phyloP scores from a whole-genome alignment of 2,797 vertebrate genomes.

The Eupleurogrammus muticus region DNA sequence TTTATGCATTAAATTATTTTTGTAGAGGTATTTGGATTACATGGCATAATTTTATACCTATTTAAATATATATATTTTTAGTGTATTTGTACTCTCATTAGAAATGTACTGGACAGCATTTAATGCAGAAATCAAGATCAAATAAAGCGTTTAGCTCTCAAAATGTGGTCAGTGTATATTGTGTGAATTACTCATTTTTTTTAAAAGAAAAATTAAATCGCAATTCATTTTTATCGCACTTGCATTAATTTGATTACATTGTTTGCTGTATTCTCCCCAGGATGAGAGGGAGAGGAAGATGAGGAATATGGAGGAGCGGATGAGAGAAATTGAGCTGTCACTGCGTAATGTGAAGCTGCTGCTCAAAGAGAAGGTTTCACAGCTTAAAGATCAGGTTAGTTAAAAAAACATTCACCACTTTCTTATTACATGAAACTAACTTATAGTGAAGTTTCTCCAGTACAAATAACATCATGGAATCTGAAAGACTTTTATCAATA shows the following conservation, averaged over 20 bases:
- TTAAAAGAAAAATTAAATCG: not conserved
- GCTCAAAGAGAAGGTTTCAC: slow-evolving; percentile 94
- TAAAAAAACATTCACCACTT: not conserved
- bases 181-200: slow-evolving; percentile 5
- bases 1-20: slow-evolving; percentile 78
- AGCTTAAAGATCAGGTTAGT: slow-evolving; percentile 94
- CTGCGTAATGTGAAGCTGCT: slow-evolving; percentile 93
- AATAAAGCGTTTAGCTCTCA: slow-evolving; percentile 75
- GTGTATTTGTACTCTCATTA: slow-evolving; percentile 19
- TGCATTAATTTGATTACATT: slow-evolving; percentile 28
- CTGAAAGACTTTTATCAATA: no score
- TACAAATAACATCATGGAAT: no score
- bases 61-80: slow-evolving; percentile 70
- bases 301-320: slow-evolving; percentile 90
- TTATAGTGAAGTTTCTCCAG: no score
- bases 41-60: slow-evolving; percentile 66
- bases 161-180: slow-evolving; percentile 17
- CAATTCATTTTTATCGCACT: not conserved
- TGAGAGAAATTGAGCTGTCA: slow-evolving; percentile 94
- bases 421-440: not conserved
- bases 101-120: slow-evolving; percentile 57
- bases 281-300: slow-evolving; percentile 82
- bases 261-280: slow-evolving; percentile 70
- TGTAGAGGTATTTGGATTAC: slow-evolving; percentile 55
- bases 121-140: slow-evolving; percentile 53